These are phyloP conservation scores for Drosophila triauraria DNA, from an alignment of 1,140 invertebrate genomes.

Conservation along the genomic window DNA sequence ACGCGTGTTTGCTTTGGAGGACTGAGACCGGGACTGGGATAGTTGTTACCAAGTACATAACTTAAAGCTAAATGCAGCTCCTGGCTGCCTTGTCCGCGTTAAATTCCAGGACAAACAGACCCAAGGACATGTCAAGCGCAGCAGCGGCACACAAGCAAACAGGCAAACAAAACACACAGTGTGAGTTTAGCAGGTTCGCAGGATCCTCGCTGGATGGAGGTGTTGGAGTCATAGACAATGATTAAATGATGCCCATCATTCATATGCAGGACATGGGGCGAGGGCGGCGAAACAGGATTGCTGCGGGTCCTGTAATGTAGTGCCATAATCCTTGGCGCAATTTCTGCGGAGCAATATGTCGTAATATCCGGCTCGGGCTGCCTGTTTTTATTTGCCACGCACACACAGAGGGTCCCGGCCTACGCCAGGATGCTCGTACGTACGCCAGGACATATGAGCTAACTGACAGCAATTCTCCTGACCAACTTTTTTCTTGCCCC, in stretches of 20 bases:
- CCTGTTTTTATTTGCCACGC: conserved; percentile 75
- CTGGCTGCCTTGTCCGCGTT: conserved; percentile 43
- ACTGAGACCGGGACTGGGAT: conserved; percentile 21
- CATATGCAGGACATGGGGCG: conserved; percentile 65
- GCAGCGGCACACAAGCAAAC: conserved; percentile 63
- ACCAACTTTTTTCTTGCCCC: conserved; percentile 8
- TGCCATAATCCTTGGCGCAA: conserved; percentile 81
- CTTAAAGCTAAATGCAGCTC: conserved; percentile 63
- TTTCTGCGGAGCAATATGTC: conserved; percentile 79
- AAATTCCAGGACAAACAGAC: conserved; percentile 78
- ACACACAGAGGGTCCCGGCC: conserved; percentile 41
- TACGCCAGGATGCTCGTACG: conserved; percentile 28
- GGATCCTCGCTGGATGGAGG: conserved; percentile 39
- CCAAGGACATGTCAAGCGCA: conserved; percentile 82
- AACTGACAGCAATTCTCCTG: conserved; percentile 52
- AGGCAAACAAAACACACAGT: conserved; percentile 55
- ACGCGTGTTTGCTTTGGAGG: conserved; percentile 40
- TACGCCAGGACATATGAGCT: conserved; percentile 54
- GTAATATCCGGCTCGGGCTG: conserved; percentile 73
- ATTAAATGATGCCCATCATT: conserved; percentile 83
- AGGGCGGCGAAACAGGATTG: not conserved
- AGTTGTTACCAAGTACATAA: conserved; percentile 74
- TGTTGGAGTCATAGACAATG: conserved; percentile 80
- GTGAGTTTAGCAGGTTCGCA: not conserved
- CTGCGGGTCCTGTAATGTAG: conserved; percentile 72